These are phyloP conservation scores for Labia minor DNA, from an alignment of 2,888 invertebrate species.

Conservation along the genomic window DNA sequence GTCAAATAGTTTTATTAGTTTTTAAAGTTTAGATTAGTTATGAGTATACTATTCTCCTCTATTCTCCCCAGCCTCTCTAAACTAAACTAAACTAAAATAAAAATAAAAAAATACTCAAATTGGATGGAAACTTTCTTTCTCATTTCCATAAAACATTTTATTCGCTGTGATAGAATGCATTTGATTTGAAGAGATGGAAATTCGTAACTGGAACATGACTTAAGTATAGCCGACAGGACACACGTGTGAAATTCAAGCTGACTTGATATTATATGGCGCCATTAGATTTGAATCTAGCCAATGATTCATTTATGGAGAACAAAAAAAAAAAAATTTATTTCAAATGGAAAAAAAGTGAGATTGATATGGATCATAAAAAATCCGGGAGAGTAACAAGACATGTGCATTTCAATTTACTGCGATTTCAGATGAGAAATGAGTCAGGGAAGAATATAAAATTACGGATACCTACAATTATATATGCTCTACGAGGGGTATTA, in stretches of 20 bases:
- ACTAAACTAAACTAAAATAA: too few relatives aligned
- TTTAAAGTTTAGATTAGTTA: background rate
- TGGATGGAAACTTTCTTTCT: background rate
- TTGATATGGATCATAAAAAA: slow-evolving; percentile 13
- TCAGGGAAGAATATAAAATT: background rate
- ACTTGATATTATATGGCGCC: slow-evolving; percentile 1
- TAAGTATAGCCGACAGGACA: slow-evolving; percentile 5
- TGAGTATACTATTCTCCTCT: too few relatives aligned
- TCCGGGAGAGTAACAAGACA: background rate
- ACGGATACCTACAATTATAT: background rate
- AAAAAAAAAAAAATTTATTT: background rate
- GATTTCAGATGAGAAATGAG: slow-evolving; percentile 15
- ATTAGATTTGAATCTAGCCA: slow-evolving; percentile 5
- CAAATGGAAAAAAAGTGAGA: slow-evolving; percentile 6
- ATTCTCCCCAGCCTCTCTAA: too few relatives aligned
- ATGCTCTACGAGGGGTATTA: background rate
- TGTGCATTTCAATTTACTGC: slow-evolving; percentile 16
- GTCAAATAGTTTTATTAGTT: background rate
- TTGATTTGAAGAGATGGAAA: slow-evolving; percentile 1
- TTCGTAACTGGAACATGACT: background rate
- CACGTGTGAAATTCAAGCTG: slow-evolving; percentile 13
- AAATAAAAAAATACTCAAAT: too few relatives aligned
- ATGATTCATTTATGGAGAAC: background rate
- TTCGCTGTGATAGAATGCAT: slow-evolving; percentile 1
- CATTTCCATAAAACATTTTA: slow-evolving; percentile 13